Evolutionary conservation across 92 coral and sea anemone genomes (phyloP), one percentile per base, ranked within the genome.

Genomic region (Paramuricea clavata): DNA sequence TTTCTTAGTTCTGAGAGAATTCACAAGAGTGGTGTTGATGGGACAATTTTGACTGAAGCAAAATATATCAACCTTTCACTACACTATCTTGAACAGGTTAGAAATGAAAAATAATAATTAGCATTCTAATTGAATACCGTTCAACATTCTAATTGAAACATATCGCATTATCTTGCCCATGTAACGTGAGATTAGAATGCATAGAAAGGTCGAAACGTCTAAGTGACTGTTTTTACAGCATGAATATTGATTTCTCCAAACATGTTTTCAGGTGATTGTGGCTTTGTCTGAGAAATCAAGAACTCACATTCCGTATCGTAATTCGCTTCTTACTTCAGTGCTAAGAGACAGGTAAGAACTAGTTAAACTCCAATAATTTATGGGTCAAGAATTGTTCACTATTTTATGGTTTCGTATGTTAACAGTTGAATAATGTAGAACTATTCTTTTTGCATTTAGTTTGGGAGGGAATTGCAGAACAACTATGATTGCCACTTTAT

Each of bases 391-490:
- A n/a, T n/a, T n/a, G 70, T 1, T 13, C 2, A 17, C 1, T 60
- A 2, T 70, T 28, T 15, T 4, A 3, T 81, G 60, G 42, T 16
- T 15, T 81, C 11, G 43, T 1, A 21, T 34, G 26, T 74, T 3
- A 72, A 25, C 5, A 44, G 32, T 36, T 6, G 28, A 47, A 3
- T 19, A 70, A 70, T 34, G 6, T 31, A 22, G 23, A 10, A 50
- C 57, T n/a, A 77, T 5, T 21, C 74, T 75, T 10, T 85, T 79
- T 36, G 25, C 9, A 84, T 91, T 19, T 78, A 95, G 98, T 86
- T 93, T 95, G 85, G 98, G 98, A 15, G 98, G 98, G 27, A 95
- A 95, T 41, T 95, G 98, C 42, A 92, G 95, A 95, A 95, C 98
- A 16, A 85, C 98, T 3, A 95, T 95, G 98, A 95, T 95, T 43